Evolutionary conservation across 2,888 invertebrate species (phyloP).

Genomic region (Acronicta psi): DNA sequence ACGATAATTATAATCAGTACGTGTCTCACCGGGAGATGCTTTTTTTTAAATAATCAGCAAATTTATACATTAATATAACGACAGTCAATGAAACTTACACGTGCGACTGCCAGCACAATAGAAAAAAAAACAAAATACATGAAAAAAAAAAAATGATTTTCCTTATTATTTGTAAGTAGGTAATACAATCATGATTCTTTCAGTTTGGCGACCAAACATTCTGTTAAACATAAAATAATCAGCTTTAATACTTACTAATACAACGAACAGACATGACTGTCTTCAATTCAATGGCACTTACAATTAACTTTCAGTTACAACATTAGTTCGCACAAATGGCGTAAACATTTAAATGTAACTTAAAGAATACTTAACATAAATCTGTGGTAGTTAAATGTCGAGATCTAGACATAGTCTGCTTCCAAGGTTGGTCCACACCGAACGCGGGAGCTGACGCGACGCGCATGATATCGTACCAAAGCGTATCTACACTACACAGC

Average conservation of each 20-base stretch:
- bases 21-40: too few relatives aligned
- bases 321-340: background rate
- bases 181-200: too few relatives aligned
- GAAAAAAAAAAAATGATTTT: too few relatives aligned
- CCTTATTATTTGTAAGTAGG: too few relatives aligned
- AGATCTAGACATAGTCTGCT: constrained; percentile 54
- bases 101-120: too few relatives aligned
- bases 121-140: too few relatives aligned
- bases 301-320: background rate
- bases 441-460: constrained; percentile 50
- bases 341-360: background rate
- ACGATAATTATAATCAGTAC: too few relatives aligned
- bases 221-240: too few relatives aligned
- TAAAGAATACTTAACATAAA: background rate
- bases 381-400: background rate
- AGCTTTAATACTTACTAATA: background rate
- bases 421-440: constrained; percentile 68
- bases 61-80: too few relatives aligned
- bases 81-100: too few relatives aligned
- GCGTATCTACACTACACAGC: constrained; percentile 53
- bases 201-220: too few relatives aligned
- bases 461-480: constrained; percentile 47
- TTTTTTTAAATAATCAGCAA: too few relatives aligned
- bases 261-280: background rate
- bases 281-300: background rate